Evolutionary conservation across 2,113 vertebrate genomes (phyloP).

Genomic region (Gadus macrocephalus): DNA sequence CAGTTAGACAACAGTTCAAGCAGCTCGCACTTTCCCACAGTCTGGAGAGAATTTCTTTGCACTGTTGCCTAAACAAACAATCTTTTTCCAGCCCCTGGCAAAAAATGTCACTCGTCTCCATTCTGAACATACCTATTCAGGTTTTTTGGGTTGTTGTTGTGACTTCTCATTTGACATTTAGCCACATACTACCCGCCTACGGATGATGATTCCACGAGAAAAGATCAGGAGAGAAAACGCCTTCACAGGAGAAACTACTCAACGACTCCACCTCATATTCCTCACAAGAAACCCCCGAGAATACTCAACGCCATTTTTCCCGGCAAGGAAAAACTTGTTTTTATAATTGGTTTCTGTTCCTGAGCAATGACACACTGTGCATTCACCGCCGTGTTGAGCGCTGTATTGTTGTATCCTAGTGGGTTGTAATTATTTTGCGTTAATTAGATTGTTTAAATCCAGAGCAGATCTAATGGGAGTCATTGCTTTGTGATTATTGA

Average conservation of each 20-base stretch:
- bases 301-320: not conserved
- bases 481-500: too few species aligned
- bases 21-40: conserved; percentile 23
- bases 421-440: too few species aligned
- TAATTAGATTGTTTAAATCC: too few species aligned
- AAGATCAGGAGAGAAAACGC: conserved; percentile 9
- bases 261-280: not conserved
- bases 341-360: too few species aligned
- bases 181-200: not conserved
- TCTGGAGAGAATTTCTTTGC: conserved; percentile 25
- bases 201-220: not conserved
- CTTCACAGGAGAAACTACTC: not conserved
- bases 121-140: conserved; percentile 45
- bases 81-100: conserved; percentile 12
- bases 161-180: not conserved
- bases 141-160: conserved; percentile 13
- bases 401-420: too few species aligned
- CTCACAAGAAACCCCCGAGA: not conserved
- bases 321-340: too few species aligned
- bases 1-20: not conserved
- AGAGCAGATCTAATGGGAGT: too few species aligned
- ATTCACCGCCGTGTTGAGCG: too few species aligned
- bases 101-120: conserved; percentile 48
- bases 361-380: too few species aligned
- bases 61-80: conserved; percentile 31